Conservation (phyloP, 1,140 invertebrate species). For the Brachionus rotundiformis region DNA sequence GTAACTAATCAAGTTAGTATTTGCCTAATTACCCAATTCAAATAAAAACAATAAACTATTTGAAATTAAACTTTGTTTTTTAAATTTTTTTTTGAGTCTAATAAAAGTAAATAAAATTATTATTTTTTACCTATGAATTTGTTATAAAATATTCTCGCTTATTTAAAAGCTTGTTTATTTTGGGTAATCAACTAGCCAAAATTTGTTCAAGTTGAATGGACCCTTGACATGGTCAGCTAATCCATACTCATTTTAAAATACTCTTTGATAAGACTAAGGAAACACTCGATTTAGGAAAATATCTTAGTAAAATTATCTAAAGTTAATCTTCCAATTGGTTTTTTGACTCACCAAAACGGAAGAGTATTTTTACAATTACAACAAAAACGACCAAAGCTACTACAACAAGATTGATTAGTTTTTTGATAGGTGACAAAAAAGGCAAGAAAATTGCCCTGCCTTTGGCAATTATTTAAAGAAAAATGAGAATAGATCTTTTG, state of each 20-base stretch:
- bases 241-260: background rate
- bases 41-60: constrained; percentile 31
- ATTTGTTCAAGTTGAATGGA: constrained; percentile 13
- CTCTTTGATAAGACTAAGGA: background rate
- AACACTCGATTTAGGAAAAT: background rate
- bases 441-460: background rate
- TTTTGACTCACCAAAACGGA: background rate
- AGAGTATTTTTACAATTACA: background rate
- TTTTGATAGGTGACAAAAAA: constrained; percentile 14
- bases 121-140: background rate
- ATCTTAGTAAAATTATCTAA: background rate
- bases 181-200: background rate
- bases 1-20: constrained; percentile 47
- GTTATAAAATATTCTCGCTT: background rate
- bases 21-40: constrained; percentile 37
- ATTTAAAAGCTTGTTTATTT: constrained; percentile 7
- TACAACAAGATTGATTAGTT: background rate
- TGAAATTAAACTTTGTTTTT: constrained; percentile 40
- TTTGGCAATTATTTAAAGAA: background rate
- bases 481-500: background rate
- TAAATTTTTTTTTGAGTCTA: background rate
- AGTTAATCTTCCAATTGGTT: background rate
- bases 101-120: constrained; percentile 14
- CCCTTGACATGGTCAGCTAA: constrained; percentile 21
- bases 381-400: too few species aligned